A percentile compares a stretch with the other conserved stretches of the same genome.
Evolutionary conservation across 2,888 invertebrate genomes (phyloP).

Genomic region (Pseudococcus longispinus): DNA sequence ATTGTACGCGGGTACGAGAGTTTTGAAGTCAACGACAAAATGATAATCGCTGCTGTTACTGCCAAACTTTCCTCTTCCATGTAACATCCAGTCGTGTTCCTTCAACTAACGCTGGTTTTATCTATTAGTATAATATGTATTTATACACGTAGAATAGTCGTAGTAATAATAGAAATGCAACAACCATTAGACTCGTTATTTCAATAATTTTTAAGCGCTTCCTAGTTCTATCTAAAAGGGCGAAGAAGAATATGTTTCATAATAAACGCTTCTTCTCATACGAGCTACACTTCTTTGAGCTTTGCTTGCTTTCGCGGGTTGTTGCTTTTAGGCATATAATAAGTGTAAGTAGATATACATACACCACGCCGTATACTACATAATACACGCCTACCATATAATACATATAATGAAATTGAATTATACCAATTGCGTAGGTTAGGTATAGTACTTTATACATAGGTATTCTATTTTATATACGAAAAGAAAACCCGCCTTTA

Average conservation of each 20-base stretch:
- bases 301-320: neutral
- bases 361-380: neutral
- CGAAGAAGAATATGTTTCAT: neutral
- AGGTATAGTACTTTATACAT: neutral
- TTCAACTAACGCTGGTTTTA: slow-evolving; percentile 1
- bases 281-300: too few species aligned
- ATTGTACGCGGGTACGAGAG: neutral
- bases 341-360: neutral
- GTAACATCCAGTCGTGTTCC: neutral
- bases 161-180: neutral
- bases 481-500: neutral
- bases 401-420: neutral
- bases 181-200: neutral
- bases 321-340: neutral
- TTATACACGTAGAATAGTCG: neutral
- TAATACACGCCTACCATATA: neutral
- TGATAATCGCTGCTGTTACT: slow-evolving; percentile 12
- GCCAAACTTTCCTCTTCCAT: neutral
- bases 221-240: neutral
- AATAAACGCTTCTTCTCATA: neutral
- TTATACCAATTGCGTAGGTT: neutral
- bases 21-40: neutral
- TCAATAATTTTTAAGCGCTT: neutral
- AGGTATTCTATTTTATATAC: neutral
- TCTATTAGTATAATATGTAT: neutral